Evolutionary conservation across 35 echinoderm and acorn worm species (phyloP).

Genomic region (Apostichopus parvimensis): DNA sequence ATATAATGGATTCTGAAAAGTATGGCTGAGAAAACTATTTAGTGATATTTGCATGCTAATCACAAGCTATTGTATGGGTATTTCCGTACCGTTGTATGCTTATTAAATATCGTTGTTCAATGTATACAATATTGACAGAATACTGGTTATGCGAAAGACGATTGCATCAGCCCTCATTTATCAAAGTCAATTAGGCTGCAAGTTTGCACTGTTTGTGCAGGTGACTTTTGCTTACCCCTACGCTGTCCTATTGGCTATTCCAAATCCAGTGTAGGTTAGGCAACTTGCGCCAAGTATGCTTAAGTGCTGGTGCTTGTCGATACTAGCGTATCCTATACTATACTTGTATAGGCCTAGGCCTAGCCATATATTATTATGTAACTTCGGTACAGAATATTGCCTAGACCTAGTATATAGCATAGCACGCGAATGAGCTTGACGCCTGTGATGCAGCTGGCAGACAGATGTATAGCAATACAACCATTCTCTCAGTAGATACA

Average conservation of each 20-base stretch:
- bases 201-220: background rate
- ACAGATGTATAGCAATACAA: no score
- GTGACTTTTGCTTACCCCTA: no score
- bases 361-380: no score
- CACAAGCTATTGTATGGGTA: background rate
- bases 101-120: background rate
- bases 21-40: background rate
- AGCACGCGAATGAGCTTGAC: no score
- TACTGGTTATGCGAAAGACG: background rate
- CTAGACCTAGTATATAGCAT: no score
- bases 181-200: background rate
- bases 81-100: background rate
- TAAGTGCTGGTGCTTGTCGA: background rate
- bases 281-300: background rate
- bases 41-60: background rate
- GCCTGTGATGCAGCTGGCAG: no score
- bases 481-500: no score
- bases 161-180: background rate
- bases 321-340: background rate
- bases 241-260: background rate
- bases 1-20: conserved; percentile 1
- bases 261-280: background rate
- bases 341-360: no score
- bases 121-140: background rate
- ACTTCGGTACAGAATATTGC: no score